phyloP scores from a whole-genome alignment of 1,140 invertebrate genomes.

The Phymorhynchus buccinoides region DNA sequence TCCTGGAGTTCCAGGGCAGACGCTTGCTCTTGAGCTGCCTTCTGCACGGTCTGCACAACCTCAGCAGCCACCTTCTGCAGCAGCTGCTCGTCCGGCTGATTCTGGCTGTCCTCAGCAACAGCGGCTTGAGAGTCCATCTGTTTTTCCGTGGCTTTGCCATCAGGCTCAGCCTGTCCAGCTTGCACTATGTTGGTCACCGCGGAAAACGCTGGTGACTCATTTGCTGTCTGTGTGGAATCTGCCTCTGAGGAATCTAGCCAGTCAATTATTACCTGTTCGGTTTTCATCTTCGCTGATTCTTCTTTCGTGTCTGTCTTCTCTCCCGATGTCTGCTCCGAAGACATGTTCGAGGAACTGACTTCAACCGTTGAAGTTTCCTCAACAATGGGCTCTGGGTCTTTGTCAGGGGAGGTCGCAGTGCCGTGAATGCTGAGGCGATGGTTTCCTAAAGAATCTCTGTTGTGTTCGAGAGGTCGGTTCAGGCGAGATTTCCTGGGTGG shows the following conservation, averaged over 20 bases:
- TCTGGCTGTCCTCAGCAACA: background rate
- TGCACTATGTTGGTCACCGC: background rate
- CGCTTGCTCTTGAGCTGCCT: background rate
- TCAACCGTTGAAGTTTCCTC: background rate
- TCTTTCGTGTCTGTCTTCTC: background rate
- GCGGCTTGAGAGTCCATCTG: background rate
- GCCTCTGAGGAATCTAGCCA: too few species aligned
- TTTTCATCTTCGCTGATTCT: background rate
- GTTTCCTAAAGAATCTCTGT: background rate
- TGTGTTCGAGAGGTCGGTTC: constrained; percentile 18
- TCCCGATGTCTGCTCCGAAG: background rate
- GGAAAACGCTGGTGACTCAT: background rate
- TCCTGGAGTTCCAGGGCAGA: background rate
- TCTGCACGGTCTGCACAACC: background rate
- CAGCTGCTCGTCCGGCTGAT: background rate
- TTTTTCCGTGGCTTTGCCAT: background rate
- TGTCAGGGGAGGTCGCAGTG: background rate
- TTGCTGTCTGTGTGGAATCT: background rate
- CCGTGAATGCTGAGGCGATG: background rate
- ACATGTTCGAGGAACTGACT: background rate
- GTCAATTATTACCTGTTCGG: background rate
- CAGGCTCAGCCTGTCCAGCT: background rate
- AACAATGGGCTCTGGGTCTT: background rate
- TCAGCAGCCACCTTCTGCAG: constrained; percentile 18
- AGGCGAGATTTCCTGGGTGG: constrained; percentile 21